Percentiles rank a stretch among this genome's conserved stretches.
These are phyloP conservation scores for Electrona antarctica DNA, from an alignment of 2,113 vertebrate genomes.

Conservation along the genomic window DNA sequence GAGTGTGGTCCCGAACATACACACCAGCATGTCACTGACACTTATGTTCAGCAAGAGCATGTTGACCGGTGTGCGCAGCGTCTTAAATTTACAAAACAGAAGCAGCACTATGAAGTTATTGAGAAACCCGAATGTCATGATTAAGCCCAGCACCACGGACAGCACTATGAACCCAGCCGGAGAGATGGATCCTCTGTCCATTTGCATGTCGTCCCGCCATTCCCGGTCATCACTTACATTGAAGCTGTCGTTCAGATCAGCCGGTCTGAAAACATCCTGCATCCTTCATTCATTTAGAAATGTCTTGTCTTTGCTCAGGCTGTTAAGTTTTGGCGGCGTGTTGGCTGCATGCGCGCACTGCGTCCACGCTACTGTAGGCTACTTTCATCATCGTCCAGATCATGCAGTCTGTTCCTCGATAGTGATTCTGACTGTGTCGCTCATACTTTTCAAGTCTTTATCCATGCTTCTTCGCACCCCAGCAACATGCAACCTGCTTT, in stretches of 20 bases:
- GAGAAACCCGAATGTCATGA: slow-evolving; percentile 86
- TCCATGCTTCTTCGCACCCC: slow-evolving; percentile 3
- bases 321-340: neutral
- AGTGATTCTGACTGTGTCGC: neutral
- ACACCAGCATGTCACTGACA: slow-evolving; percentile 89
- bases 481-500: neutral
- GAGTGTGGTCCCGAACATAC: slow-evolving; percentile 86
- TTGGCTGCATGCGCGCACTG: neutral
- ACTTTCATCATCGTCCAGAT: neutral
- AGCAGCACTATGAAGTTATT: slow-evolving; percentile 88
- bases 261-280: slow-evolving; percentile 73
- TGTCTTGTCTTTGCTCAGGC: slow-evolving; percentile 17
- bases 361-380: neutral
- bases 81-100: slow-evolving; percentile 89
- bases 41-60: slow-evolving; percentile 91
- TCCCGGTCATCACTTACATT: slow-evolving; percentile 68
- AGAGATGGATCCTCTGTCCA: slow-evolving; percentile 69
- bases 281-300: slow-evolving; percentile 59
- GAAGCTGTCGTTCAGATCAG: slow-evolving; percentile 67
- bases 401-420: neutral
- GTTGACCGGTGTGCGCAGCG: slow-evolving; percentile 87
- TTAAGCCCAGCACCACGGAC: slow-evolving; percentile 87
- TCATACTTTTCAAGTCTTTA: neutral
- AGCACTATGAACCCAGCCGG: slow-evolving; percentile 80
- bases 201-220: slow-evolving; percentile 50